Conservation (phyloP, 2,113 vertebrate genomes). For the Hoplias malabaricus region DNA sequence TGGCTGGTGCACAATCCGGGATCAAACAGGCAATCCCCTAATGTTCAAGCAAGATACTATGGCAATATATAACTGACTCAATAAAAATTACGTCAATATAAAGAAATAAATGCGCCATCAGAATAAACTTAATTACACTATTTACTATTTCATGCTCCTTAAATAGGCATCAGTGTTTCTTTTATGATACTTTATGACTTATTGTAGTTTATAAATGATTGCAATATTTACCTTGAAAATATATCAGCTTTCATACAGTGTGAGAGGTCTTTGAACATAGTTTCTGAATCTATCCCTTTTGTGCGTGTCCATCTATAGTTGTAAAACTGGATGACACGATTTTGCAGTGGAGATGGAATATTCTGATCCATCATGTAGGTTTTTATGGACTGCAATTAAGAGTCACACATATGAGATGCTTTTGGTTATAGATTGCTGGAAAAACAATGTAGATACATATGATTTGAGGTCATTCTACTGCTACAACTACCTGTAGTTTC, state of each 20-base stretch:
- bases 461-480: too few species aligned
- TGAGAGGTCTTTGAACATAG: conserved; percentile 24
- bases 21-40: too few species aligned
- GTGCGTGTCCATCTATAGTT: conserved; percentile 31
- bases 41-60: too few species aligned
- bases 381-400: conserved; percentile 29
- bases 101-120: too few species aligned
- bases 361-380: conserved; percentile 16
- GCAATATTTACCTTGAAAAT: conserved; percentile 27
- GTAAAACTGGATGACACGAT: conserved; percentile 31
- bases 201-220: not conserved
- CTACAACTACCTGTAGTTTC: conserved; percentile 41
- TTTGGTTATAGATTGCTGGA: too few species aligned
- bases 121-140: too few species aligned
- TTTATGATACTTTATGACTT: too few species aligned
- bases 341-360: conserved; percentile 19
- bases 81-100: too few species aligned
- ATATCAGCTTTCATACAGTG: conserved; percentile 30
- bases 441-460: not conserved
- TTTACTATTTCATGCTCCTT: too few species aligned
- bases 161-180: too few species aligned
- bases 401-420: not conserved
- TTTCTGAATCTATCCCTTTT: conserved; percentile 21
- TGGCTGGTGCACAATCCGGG: too few species aligned
- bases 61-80: too few species aligned